Evolutionary conservation across 2,888 invertebrate species (phyloP), one percentile per base, ranked within the genome.

Genomic region (Siphlonurus alternatus): DNA sequence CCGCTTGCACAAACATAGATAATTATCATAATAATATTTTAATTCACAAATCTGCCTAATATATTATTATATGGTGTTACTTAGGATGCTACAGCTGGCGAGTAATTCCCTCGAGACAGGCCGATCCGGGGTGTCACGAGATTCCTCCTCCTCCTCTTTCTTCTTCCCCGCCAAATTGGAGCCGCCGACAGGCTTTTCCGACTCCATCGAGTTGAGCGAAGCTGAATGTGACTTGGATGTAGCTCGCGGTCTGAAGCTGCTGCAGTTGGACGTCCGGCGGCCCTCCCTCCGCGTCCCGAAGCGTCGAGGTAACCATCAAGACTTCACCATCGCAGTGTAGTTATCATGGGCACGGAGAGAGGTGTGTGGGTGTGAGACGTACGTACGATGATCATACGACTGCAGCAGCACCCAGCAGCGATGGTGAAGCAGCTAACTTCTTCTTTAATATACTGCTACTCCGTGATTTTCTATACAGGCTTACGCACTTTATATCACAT

Each of bases 171-270:
- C 63, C 20, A 63, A 63, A 63, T 19, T 63, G 63, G 63, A 63
- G 38, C 63, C 63, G 22, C 63, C 63, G 19, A 61, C 56, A 64
- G 64, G 64, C 53, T 64, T 64, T 61, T 64, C 64, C 61, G 64
- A 64, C 54, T 71, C 75, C 73, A 72, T 74, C 75, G 76, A 76
- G 74, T 68, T 76, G 72, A 76, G 74, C 72, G 83, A 82, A 74
- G 81, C 82, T 64, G 83, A 83, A 72, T 80, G 81, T 76, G 82
- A 82, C 73, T 77, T 75, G 2, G 63, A 63, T 23, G 25, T 59
- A 56, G 59, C 59, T 25, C 25, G 59, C n/a, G 63, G 63, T 2
- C 63, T 59, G 23, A 51, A 51, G 7, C 25, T 59, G 59, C 38
- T 38, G 5, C 38, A 38, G 15, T 15, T 38, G 38, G 38, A 22